Percentiles rank a stretch among this genome's conserved stretches.
phyloP scores from a whole-genome alignment of 2,797 vertebrate species.

The Varecia variegata region DNA sequence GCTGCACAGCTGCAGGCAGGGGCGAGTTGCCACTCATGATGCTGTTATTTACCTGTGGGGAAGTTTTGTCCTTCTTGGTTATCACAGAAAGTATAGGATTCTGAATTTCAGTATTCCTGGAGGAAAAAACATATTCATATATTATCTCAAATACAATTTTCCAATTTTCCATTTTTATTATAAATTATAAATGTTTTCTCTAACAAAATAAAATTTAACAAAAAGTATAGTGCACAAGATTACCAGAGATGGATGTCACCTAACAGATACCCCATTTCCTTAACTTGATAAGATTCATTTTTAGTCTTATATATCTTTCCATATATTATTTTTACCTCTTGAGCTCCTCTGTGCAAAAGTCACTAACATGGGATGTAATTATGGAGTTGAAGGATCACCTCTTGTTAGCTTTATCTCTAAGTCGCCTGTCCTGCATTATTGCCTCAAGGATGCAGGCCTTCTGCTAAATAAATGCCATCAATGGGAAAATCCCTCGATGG shows the following conservation, averaged over 20 bases:
- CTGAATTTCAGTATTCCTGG: not conserved
- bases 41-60: fast-evolving
- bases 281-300: not conserved
- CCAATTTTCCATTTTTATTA: not conserved
- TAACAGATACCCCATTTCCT: not conserved
- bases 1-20: not conserved
- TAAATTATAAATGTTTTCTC: not conserved
- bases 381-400: not conserved
- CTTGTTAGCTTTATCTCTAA: not conserved
- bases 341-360: not conserved
- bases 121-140: not conserved
- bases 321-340: conserved; percentile 8
- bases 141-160: not conserved
- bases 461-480: not conserved
- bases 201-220: not conserved
- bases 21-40: not conserved
- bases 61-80: not conserved
- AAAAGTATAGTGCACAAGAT: not conserved
- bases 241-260: not conserved
- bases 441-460: not conserved
- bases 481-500: not conserved
- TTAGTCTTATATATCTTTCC: not conserved
- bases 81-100: not conserved
- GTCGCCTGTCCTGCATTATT: not conserved
- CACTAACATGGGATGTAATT: too few relatives aligned